phyloP scores from a whole-genome alignment of 2,113 vertebrate genomes.

The Chaetops frenatus region DNA sequence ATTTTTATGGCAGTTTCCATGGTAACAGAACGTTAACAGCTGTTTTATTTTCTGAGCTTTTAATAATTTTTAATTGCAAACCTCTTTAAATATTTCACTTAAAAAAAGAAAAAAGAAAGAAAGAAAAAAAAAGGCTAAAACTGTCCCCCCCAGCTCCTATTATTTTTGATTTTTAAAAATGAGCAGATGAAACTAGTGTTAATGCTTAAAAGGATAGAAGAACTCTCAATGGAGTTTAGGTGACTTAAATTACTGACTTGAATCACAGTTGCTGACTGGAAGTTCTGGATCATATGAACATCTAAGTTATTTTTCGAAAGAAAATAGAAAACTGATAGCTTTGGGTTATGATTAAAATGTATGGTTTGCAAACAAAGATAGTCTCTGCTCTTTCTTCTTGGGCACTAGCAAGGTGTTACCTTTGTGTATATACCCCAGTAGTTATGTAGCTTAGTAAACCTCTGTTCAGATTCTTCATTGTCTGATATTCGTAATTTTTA shows the following conservation, averaged over 20 bases:
- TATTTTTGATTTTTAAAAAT: neutral
- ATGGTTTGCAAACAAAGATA: neutral
- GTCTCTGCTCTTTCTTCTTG: neutral
- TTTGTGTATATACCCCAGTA: neutral
- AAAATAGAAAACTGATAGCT: neutral
- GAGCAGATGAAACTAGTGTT: neutral
- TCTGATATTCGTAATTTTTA: neutral
- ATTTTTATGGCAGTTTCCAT: neutral
- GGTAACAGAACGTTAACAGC: neutral
- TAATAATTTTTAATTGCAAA: neutral
- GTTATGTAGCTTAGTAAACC: neutral
- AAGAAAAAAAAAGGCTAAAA: too few species aligned
- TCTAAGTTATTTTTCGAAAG: neutral
- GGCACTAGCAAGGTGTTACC: neutral
- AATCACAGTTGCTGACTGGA: neutral
- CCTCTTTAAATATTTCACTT: neutral
- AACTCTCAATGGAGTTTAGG: neutral
- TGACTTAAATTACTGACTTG: neutral
- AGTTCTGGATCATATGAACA: neutral
- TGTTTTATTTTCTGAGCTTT: neutral
- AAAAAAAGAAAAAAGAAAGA: neutral
- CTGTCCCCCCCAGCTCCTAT: accelerated
- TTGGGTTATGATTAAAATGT: neutral
- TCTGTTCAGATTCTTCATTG: neutral
- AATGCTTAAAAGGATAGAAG: neutral